Evolutionary conservation across 2,797 vertebrate genomes (phyloP).

Genomic region (Yasuhikotakia modesta): DNA sequence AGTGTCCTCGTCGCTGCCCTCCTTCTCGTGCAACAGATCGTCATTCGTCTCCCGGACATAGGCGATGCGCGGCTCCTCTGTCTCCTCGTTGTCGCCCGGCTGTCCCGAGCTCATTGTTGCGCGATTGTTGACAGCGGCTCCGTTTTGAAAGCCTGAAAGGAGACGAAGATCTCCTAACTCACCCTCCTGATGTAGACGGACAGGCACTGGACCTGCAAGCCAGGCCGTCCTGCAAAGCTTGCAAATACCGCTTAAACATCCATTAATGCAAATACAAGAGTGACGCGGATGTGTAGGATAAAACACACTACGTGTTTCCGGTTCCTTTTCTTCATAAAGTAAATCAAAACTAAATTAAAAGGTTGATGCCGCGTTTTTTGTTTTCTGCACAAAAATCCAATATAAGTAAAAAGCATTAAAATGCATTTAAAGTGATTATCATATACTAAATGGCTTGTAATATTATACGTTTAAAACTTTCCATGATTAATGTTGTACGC

Average conservation of each 20-base stretch:
- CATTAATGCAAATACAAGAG: conserved; percentile 66
- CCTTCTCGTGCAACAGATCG: conserved; percentile 63
- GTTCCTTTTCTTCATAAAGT: conserved; percentile 58
- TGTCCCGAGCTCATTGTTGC: conserved; percentile 78
- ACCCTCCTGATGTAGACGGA: not conserved
- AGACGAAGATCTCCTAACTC: conserved; percentile 12
- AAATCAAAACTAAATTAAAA: not conserved
- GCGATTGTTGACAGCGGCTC: conserved; percentile 56
- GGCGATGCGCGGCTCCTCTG: conserved; percentile 68
- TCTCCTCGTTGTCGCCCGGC: conserved; percentile 73
- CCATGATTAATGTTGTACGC: too few species aligned
- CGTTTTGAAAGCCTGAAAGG: conserved; percentile 49
- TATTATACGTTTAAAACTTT: too few species aligned
- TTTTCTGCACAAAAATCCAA: too few species aligned
- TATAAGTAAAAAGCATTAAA: too few species aligned
- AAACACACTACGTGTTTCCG: conserved; percentile 71
- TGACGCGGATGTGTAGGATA: conserved; percentile 43
- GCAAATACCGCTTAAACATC: conserved; percentile 17
- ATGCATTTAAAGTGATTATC: too few species aligned
- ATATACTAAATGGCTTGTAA: too few species aligned
- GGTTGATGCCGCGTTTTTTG: too few species aligned
- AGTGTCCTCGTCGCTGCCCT: conserved; percentile 43
- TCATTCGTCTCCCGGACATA: conserved; percentile 60
- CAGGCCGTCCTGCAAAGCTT: conserved; percentile 3
- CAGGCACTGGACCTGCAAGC: conserved; percentile 20